Conservation (phyloP, 1,140 invertebrate genomes). For the Yoshiicerus persimilis region DNA sequence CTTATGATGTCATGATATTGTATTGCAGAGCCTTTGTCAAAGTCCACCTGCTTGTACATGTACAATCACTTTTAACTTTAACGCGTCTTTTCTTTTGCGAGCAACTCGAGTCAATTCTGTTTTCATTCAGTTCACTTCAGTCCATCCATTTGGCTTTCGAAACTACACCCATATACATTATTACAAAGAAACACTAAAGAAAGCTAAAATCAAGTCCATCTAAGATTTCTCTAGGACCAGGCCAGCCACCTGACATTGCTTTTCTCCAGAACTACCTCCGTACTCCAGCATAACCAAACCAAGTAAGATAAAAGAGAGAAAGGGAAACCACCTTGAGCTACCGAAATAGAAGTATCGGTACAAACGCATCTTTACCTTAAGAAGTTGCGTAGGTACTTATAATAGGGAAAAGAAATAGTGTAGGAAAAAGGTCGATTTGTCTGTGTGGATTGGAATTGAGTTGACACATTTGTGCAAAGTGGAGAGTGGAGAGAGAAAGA, state of each 20-base stretch:
- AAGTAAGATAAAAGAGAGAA: not conserved
- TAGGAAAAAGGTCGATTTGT: conserved; percentile 15
- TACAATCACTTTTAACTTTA: not conserved
- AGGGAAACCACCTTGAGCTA: not conserved
- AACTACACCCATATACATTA: not conserved
- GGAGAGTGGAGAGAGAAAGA: conserved; percentile 16
- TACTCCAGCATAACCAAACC: not conserved
- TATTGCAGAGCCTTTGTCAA: not conserved
- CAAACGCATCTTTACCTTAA: not conserved
- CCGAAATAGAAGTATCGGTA: not conserved
- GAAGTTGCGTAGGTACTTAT: not conserved
- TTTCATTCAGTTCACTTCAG: not conserved
- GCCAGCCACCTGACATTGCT: too few species aligned
- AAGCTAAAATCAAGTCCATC: not conserved
- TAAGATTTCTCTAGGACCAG: not conserved
- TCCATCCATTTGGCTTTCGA: not conserved
- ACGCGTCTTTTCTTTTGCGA: not conserved
- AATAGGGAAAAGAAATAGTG: not conserved
- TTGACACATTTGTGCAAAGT: conserved; percentile 32
- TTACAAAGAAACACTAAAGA: not conserved
- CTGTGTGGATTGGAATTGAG: conserved; percentile 19
- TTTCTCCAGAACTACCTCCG: not conserved
- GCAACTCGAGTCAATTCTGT: not conserved
- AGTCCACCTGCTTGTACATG: not conserved
- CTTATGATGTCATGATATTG: not conserved